Conservation (phyloP, 2,797 vertebrate genomes). For the Ammospiza maritima region DNA sequence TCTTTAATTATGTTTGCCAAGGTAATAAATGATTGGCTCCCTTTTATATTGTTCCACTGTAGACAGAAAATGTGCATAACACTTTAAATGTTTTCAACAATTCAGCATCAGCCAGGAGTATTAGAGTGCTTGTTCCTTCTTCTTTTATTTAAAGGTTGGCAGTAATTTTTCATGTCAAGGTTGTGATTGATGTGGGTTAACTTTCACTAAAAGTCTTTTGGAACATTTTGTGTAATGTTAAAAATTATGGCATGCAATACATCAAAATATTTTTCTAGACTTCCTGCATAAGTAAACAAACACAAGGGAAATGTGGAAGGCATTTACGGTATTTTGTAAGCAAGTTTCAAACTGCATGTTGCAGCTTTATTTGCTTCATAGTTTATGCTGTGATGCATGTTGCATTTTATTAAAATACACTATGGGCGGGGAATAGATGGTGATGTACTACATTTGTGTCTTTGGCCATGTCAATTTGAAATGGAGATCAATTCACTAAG, state of each 20-base stretch:
- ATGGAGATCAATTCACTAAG: conserved; percentile 58
- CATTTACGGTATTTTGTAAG: conserved; percentile 46
- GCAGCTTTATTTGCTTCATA: conserved; percentile 43
- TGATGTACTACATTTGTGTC: conserved; percentile 14
- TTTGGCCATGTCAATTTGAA: conserved; percentile 28
- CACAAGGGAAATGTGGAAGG: conserved; percentile 46
- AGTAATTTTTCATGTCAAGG: conserved; percentile 71
- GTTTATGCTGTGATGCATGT: neutral
- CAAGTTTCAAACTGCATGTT: conserved; percentile 41
- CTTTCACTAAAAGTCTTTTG: conserved; percentile 62
- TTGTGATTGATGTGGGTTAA: conserved; percentile 70
- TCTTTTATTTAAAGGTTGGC: conserved; percentile 54
- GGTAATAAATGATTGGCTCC: conserved; percentile 41
- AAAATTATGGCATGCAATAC: conserved; percentile 55
- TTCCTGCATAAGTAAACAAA: conserved; percentile 66
- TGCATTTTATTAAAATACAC: conserved; percentile 51
- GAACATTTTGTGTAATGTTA: conserved; percentile 70
- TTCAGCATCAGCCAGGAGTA: conserved; percentile 2
- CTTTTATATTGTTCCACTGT: conserved; percentile 19
- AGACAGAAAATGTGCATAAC: conserved; percentile 10
- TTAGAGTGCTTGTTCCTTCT: conserved; percentile 14
- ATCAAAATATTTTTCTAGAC: conserved; percentile 65
- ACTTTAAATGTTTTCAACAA: conserved; percentile 42
- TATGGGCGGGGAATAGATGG: neutral
- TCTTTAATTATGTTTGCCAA: conserved; percentile 66